Evolutionary conservation across 1,140 invertebrate genomes (phyloP).

Genomic region (Paracyclopina nana): DNA sequence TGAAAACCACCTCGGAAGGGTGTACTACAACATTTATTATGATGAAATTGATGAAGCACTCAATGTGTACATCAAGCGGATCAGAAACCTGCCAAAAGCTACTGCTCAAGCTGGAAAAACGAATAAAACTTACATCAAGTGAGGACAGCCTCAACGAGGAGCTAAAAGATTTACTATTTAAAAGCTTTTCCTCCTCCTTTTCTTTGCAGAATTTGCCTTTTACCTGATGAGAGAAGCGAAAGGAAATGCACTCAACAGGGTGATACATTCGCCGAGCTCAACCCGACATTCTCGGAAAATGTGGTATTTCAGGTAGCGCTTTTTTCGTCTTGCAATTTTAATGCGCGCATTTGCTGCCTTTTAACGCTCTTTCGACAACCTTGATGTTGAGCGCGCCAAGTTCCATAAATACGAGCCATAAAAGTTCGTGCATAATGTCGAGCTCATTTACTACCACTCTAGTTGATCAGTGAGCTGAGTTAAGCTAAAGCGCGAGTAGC

Average conservation of each 20-base stretch:
- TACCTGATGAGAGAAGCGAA: constrained; percentile 3
- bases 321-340: too few species aligned
- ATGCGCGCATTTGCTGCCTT: too few species aligned
- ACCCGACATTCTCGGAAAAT: background rate
- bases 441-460: too few species aligned
- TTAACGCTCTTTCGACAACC: too few species aligned
- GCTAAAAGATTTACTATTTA: too few species aligned
- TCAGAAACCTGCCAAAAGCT: background rate
- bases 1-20: background rate
- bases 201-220: background rate
- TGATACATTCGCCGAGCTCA: background rate
- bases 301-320: background rate
- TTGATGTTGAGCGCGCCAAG: too few species aligned
- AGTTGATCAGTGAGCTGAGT: too few species aligned
- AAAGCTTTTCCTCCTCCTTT: too few species aligned
- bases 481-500: too few species aligned
- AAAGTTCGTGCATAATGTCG: too few species aligned
- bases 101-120: background rate
- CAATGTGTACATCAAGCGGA: background rate
- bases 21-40: background rate
- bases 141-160: too few species aligned
- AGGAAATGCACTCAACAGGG: background rate
- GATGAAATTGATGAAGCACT: background rate
- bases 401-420: too few species aligned
- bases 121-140: background rate